phyloP scores from a whole-genome alignment of 2,797 vertebrate genomes.

The Arremon aurantiirostris region DNA sequence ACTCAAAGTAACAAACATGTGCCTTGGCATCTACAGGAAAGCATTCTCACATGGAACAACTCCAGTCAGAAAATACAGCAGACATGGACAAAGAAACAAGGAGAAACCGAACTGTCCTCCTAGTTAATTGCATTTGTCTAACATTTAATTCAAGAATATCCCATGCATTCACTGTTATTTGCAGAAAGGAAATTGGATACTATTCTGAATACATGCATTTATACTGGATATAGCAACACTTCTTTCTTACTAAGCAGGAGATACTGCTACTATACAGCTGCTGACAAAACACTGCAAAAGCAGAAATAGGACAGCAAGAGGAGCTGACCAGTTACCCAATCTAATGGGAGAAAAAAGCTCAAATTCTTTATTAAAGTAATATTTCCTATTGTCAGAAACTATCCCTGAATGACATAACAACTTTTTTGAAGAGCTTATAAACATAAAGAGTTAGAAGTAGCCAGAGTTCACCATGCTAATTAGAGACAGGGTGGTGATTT shows the following conservation, averaged over 20 bases:
- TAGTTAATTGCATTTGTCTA: not conserved
- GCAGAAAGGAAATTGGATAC: not conserved
- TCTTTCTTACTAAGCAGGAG: not conserved
- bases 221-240: not conserved
- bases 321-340: not conserved
- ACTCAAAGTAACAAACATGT: not conserved
- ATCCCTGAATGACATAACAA: not conserved
- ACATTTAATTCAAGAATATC: not conserved
- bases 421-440: not conserved
- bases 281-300: not conserved
- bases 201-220: not conserved
- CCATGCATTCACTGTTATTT: not conserved
- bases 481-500: not conserved
- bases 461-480: not conserved
- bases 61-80: not conserved
- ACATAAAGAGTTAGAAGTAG: not conserved
- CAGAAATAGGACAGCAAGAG: not conserved
- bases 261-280: not conserved
- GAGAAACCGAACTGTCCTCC: not conserved
- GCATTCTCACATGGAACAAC: not conserved
- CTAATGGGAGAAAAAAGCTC: not conserved
- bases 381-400: not conserved
- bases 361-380: not conserved
- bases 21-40: not conserved
- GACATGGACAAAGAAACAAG: not conserved